These are phyloP conservation scores for Coelopa frigida DNA, from an alignment of 1,140 invertebrate species.

Conservation along the genomic window DNA sequence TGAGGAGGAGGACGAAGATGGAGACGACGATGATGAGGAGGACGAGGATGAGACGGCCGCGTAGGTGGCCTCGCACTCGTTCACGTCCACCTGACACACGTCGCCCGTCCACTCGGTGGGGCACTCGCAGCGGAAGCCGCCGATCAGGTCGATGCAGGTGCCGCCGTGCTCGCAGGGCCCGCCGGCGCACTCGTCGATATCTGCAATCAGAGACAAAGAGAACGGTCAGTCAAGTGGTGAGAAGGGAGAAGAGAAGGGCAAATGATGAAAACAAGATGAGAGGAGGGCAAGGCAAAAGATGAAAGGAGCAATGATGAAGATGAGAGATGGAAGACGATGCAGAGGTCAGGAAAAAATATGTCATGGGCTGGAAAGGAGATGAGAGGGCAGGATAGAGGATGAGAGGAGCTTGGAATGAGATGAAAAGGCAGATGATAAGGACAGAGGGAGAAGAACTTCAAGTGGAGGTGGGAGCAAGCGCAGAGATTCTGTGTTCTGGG, in stretches of 20 bases:
- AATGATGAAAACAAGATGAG: slow-evolving; percentile 3
- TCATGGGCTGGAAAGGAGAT: no score
- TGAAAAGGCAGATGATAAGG: no score
- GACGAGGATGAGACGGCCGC: background rate
- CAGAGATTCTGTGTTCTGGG: no score
- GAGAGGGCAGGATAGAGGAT: no score
- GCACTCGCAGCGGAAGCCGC: slow-evolving; percentile 71
- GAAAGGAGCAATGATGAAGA: background rate
- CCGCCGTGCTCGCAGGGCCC: slow-evolving; percentile 82
- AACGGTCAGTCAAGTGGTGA: background rate
- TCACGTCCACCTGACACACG: slow-evolving; percentile 67
- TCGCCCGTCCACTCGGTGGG: slow-evolving; percentile 73
- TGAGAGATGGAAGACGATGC: no score
- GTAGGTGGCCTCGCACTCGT: slow-evolving; percentile 53
- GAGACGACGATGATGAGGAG: background rate
- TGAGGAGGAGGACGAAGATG: slow-evolving; percentile 13
- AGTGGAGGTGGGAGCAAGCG: no score
- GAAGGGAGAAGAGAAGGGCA: background rate
- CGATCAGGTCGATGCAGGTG: slow-evolving; percentile 68
- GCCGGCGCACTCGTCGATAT: slow-evolving; percentile 78
- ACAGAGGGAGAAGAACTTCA: no score
- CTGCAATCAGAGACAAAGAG: slow-evolving; percentile 38
- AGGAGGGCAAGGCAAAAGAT: background rate
- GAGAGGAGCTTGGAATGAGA: no score
- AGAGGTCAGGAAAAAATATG: no score